Evolutionary conservation across 1,140 invertebrate species (phyloP).

Genomic region (Zaprionus tsacasi): DNA sequence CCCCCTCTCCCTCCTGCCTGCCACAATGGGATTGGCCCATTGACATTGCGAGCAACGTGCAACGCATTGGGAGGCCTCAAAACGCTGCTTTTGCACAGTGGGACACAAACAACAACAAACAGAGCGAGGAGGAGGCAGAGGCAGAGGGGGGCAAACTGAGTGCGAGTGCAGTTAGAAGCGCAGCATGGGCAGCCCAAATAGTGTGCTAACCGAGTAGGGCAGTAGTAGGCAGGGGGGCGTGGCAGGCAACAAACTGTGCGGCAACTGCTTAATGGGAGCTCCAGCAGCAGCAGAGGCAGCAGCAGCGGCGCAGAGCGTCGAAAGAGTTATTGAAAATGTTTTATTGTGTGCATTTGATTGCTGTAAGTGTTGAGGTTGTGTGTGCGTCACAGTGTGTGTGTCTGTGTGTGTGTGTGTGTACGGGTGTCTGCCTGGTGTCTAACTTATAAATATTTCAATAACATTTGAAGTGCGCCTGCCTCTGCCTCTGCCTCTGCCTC

Average conservation of each 20-base stretch:
- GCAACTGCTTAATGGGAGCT: slow-evolving; percentile 55
- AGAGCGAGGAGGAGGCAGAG: too few relatives aligned
- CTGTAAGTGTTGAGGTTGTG: slow-evolving; percentile 72
- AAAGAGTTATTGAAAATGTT: slow-evolving; percentile 83
- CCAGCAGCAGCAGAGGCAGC: too few relatives aligned
- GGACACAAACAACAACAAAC: slow-evolving; percentile 55
- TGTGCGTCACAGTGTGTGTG: slow-evolving; percentile 32
- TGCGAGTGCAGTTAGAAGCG: slow-evolving; percentile 34
- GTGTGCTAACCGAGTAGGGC: slow-evolving; percentile 32
- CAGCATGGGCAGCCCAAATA: slow-evolving; percentile 56
- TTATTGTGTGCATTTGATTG: slow-evolving; percentile 82
- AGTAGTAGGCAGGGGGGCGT: not conserved
- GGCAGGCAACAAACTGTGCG: not conserved
- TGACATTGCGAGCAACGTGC: slow-evolving; percentile 33
- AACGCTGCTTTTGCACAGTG: slow-evolving; percentile 69
- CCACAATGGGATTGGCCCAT: slow-evolving; percentile 9
- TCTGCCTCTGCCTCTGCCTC: slow-evolving; percentile 36
- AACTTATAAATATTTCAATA: slow-evolving; percentile 83
- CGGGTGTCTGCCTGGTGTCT: slow-evolving; percentile 58
- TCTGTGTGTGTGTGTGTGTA: slow-evolving; percentile 27
- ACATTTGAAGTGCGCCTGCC: slow-evolving; percentile 75
- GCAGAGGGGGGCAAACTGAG: slow-evolving; percentile 11
- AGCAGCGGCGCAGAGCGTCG: slow-evolving; percentile 62
- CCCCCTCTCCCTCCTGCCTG: too few relatives aligned
- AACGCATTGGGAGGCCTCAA: slow-evolving; percentile 60